Evolutionary conservation across 2,113 vertebrate species (phyloP).

Genomic region (Malurus cyaneus): DNA sequence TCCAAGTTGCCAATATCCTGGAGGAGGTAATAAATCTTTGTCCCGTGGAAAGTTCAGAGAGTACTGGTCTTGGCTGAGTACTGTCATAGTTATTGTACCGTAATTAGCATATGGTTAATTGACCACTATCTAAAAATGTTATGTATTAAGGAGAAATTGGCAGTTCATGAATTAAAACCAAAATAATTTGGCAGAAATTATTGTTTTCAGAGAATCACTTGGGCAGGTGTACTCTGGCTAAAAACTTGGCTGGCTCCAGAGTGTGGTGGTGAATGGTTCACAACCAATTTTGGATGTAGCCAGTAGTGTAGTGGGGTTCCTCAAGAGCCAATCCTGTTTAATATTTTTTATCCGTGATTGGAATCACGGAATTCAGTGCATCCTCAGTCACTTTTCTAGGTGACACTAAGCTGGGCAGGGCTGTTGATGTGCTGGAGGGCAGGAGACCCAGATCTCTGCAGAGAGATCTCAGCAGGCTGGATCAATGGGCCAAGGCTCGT

Average conservation of each 20-base stretch:
- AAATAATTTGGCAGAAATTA: no score
- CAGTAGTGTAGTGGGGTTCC: background rate
- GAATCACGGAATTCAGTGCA: background rate
- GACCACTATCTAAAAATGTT: no score
- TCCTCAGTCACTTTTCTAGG: background rate
- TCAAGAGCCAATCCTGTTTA: background rate
- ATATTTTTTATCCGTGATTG: background rate
- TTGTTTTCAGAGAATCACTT: background rate
- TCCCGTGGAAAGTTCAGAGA: background rate
- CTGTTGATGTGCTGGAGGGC: background rate
- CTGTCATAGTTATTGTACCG: background rate
- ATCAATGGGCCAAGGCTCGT: background rate
- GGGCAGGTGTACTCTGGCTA: no score
- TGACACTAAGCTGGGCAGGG: background rate
- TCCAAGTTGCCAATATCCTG: background rate
- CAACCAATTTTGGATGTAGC: background rate
- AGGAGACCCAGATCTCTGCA: background rate
- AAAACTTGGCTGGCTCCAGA: background rate
- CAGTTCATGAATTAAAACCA: no score
- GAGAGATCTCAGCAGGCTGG: background rate
- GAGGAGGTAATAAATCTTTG: background rate
- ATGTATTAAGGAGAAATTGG: no score
- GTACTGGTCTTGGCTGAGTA: background rate
- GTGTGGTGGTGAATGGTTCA: background rate
- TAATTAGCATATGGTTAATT: background rate